Base-by-base conservation (phyloP, 2,113 vertebrate species). In the Pelmatolapia mariae region DNA sequence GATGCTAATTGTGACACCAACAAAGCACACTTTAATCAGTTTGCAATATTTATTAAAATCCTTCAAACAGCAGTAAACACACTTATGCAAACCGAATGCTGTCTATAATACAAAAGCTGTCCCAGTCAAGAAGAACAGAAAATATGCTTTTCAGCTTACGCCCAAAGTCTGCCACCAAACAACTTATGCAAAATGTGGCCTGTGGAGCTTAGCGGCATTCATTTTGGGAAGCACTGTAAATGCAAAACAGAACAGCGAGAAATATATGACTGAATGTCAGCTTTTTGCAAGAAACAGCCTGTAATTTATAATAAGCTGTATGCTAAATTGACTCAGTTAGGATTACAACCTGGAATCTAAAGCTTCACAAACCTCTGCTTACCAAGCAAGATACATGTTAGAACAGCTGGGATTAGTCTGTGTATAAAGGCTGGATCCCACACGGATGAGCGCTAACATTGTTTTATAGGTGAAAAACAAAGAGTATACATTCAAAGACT, bases 271-370 rank as follows among this genome's bases (percentile, higher is more conserved):
- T 40, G 19, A 84, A 84, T 80, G 78, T 47, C 61, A 83, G 59
- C 5, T 6, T 43, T 47, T 45, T 53, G 81, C 50, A 71, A 26
- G 86, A 52, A 54, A 53, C 33, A 78, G 76, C 24, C 50, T 66
- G 61, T 81, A 82, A 89, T 61, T 82, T 79, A 82, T 33, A 84
- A 84, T 86, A 88, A 86, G 68, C 43, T 7, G 50, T 59, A 61
- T 78, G 66, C 24, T 68, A 80, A 87, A 86, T 53, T 85, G 84
- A 80, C 82, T 86, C 59, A 82, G 45, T 80, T 33, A 18, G 79
- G 86, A 93, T 87, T 91, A 88, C 85, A 94, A 81, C 54, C 47
- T 47, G 71, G 36, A 86, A 83, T 84, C n/a, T 53, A 52, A 83
- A 87, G 80, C 89, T 82, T 53, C 78, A 61, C 81, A 78, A 79